phyloP scores from a whole-genome alignment of 2,113 vertebrate genomes.

The Neodon shergylaensis region DNA sequence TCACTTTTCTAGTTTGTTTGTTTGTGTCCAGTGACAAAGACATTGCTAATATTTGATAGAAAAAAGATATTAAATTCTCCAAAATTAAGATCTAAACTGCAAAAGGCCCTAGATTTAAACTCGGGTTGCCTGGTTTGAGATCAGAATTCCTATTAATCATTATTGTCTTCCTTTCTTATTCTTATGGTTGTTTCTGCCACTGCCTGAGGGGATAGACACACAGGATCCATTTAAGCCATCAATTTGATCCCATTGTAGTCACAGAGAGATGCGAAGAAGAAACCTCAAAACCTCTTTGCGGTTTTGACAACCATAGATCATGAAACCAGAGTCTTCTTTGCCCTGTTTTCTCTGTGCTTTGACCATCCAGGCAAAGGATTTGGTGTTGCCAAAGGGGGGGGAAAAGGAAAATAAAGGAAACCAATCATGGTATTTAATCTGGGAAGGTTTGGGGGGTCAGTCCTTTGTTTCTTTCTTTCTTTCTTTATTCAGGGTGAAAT shows the following conservation, averaged over 20 bases:
- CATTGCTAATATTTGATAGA: neutral
- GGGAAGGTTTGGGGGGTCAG: neutral
- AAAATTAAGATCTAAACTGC: neutral
- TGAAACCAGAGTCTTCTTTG: neutral
- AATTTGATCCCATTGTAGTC: neutral
- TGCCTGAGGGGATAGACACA: neutral
- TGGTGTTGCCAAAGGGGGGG: fast-evolving
- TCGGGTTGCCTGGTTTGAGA: neutral
- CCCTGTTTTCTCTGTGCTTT: neutral
- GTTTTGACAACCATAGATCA: neutral
- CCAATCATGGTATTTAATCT: neutral
- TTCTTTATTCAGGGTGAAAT: neutral
- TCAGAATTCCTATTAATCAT: neutral
- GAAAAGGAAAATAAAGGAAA: neutral
- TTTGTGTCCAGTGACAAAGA: neutral
- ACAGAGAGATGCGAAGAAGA: neutral
- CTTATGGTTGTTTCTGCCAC: neutral
- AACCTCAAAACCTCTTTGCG: neutral
- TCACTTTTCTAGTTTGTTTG: neutral
- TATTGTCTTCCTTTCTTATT: neutral
- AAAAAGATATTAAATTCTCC: neutral
- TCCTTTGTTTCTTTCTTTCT: neutral
- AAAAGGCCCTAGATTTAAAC: neutral
- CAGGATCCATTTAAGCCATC: neutral
- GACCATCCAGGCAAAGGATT: neutral